Base-by-base conservation (phyloP, 1,140 invertebrate genomes). In the Ectropis grisescens region DNA sequence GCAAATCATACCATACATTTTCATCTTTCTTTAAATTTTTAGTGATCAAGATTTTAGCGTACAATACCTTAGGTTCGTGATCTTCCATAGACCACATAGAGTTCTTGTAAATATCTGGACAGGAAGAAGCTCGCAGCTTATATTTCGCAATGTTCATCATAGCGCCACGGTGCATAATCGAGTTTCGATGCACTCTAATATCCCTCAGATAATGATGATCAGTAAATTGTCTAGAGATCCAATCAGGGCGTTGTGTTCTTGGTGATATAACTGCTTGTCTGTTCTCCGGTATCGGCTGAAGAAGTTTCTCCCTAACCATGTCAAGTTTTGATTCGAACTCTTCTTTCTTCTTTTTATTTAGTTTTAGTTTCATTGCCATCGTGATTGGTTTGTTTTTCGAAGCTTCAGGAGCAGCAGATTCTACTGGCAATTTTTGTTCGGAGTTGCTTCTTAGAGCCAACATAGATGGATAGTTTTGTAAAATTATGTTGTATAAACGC, bases 21-120 rank as follows among this genome's bases (percentile, higher is more conserved):
- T n/a, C n/a, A n/a, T n/a, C n/a, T n/a, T n/a, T n/a, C n/a, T n/a
- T n/a, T n/a, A n/a, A n/a, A n/a, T n/a, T n/a, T n/a, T n/a, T n/a
- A n/a, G n/a, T n/a, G n/a, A n/a, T n/a, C n/a, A n/a, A n/a, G n/a
- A n/a, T n/a, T n/a, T n/a, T n/a, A n/a, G n/a, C n/a, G n/a, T n/a
- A n/a, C n/a, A n/a, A 48, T 82, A 89, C 89, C 72, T 90, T 87
- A 49, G 70, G 61, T 31, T 91, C 87, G 34, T 89, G 86, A 58
- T 91, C 88, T 25, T 90, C 89, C 29, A 95, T 85, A 0, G 93
- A 94, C 32, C 90, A 92, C 89, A 95, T 95, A 1, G 93, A 95
- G 64, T 95, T 95, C 43, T 87, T 86, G 67, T 94, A 95, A 60
- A 96, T 95, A 72, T 96, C 90, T 1, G 94, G 94, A 70, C 93